Conservation (phyloP, 2,797 vertebrate genomes). For the Agapornis canus region DNA sequence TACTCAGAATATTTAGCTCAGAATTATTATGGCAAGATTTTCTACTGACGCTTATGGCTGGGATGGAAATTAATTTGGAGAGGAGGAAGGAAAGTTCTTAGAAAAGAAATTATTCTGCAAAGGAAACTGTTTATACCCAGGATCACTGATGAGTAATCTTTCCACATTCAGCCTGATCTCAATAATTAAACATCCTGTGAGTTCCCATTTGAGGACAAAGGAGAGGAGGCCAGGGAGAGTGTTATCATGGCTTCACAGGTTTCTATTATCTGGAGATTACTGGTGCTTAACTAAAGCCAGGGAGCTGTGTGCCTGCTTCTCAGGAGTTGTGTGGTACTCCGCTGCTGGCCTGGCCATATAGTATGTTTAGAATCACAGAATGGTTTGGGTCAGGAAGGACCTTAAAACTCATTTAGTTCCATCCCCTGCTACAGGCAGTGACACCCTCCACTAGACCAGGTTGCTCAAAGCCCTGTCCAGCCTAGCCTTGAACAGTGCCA, state of each 20-base stretch:
- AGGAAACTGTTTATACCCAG: not conserved
- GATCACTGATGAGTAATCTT: not conserved
- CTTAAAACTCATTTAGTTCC: not conserved
- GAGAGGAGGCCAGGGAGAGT: not conserved
- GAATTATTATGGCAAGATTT: slow-evolving; percentile 38
- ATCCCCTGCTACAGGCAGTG: not conserved
- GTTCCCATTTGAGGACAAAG: not conserved
- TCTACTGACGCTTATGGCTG: not conserved
- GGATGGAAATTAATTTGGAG: slow-evolving; percentile 23
- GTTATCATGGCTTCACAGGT: not conserved
- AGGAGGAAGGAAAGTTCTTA: not conserved
- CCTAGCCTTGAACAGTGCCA: not conserved
- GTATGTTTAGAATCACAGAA: not conserved
- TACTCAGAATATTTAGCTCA: slow-evolving; percentile 48
- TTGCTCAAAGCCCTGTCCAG: not conserved
- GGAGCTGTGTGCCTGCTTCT: not conserved
- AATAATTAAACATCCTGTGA: not conserved
- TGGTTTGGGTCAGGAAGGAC: not conserved
- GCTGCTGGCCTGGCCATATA: rapidly evolving
- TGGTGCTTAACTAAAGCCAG: not conserved
- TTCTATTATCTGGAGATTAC: not conserved
- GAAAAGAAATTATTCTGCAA: not conserved
- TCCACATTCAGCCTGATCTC: not conserved
- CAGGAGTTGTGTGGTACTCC: not conserved
- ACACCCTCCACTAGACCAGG: not conserved